phyloP scores from a whole-genome alignment of 2,113 vertebrate genomes.

The Ursus arctos region DNA sequence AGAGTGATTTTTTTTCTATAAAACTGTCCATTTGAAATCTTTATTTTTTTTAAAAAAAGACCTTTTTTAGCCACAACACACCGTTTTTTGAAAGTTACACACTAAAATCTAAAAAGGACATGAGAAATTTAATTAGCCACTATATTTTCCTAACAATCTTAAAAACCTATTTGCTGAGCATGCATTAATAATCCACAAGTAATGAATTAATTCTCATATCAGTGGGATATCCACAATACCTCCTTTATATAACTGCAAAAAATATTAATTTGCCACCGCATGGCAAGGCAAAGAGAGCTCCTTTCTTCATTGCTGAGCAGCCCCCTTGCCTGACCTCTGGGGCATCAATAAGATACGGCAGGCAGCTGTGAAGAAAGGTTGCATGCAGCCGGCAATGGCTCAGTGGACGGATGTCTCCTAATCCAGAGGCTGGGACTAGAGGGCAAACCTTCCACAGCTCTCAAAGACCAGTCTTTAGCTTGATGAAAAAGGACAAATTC shows the following conservation, averaged over 20 bases:
- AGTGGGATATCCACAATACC: slow-evolving; percentile 34
- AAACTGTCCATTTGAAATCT: slow-evolving; percentile 16
- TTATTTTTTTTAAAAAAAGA: neutral
- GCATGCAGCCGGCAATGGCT: neutral
- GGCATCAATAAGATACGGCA: neutral
- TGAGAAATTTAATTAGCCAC: neutral
- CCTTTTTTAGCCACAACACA: neutral
- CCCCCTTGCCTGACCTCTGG: neutral
- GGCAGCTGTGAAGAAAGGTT: slow-evolving; percentile 26
- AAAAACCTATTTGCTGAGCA: neutral
- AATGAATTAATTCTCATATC: slow-evolving; percentile 68
- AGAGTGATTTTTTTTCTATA: neutral
- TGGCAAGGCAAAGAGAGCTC: neutral
- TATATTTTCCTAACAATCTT: slow-evolving; percentile 32
- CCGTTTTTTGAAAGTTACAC: neutral
- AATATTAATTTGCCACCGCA: slow-evolving; percentile 58
- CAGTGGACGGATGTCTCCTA: slow-evolving; percentile 18
- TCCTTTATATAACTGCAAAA: slow-evolving; percentile 58
- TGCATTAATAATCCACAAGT: slow-evolving; percentile 50
- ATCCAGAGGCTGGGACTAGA: slow-evolving; percentile 1
- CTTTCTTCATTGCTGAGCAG: neutral
- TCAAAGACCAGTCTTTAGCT: slow-evolving; percentile 44
- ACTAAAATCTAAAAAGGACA: slow-evolving; percentile 25
- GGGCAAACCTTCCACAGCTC: neutral
- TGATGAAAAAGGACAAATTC: slow-evolving; percentile 66